Conservation (phyloP, 2,113 vertebrate species). For the Oryzias woworae region DNA sequence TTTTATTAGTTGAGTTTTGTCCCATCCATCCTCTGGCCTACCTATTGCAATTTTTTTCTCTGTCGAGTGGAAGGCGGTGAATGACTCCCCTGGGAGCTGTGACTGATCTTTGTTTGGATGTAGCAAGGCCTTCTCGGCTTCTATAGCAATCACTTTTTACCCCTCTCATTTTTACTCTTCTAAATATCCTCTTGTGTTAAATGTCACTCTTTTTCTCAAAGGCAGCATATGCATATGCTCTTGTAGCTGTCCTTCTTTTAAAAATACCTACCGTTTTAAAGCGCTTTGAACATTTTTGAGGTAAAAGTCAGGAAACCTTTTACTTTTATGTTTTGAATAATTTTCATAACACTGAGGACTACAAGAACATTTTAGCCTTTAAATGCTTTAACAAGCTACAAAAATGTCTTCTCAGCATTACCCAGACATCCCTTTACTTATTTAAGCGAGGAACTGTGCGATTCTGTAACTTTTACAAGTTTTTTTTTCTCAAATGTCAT, state of each 20-base stretch:
- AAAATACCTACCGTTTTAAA: background rate
- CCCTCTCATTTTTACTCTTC: background rate
- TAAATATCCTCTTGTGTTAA: background rate
- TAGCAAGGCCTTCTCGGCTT: slow-evolving; percentile 32
- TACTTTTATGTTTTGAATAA: slow-evolving; percentile 35
- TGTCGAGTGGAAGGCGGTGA: slow-evolving; percentile 30
- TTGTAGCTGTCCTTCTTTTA: background rate
- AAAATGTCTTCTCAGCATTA: slow-evolving; percentile 37
- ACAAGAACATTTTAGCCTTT: slow-evolving; percentile 31
- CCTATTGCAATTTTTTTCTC: slow-evolving; percentile 8
- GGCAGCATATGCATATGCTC: background rate
- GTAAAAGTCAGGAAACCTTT: slow-evolving; percentile 40
- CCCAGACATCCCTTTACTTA: slow-evolving; percentile 21
- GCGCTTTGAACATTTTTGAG: slow-evolving; percentile 10
- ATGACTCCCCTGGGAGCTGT: slow-evolving; percentile 41
- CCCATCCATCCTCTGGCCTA: slow-evolving; percentile 19
- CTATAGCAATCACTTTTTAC: slow-evolving; percentile 29
- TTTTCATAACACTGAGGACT: slow-evolving; percentile 25
- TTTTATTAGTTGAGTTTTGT: slow-evolving; percentile 2
- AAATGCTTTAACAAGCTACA: slow-evolving; percentile 24
- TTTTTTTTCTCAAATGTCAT: slow-evolving; percentile 16
- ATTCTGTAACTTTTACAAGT: background rate
- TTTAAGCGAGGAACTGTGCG: slow-evolving; percentile 5
- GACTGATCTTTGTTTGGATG: slow-evolving; percentile 52
- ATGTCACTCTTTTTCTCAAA: background rate